These are phyloP conservation scores for Lamellibrachia luymesi DNA, from an alignment of 1,140 invertebrate species.

Conservation along the genomic window DNA sequence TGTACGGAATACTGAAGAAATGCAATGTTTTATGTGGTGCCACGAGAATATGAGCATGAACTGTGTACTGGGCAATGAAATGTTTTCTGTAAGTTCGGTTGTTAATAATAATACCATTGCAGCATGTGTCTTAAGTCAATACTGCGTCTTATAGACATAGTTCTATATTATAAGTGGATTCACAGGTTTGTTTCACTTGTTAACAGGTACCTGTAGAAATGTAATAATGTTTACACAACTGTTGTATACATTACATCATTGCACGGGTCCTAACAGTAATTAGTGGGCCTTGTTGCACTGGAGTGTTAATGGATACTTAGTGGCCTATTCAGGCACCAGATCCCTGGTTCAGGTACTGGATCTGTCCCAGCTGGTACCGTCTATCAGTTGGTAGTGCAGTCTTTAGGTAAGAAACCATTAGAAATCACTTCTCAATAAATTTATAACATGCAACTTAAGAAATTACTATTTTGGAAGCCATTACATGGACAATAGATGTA, in stretches of 20 bases:
- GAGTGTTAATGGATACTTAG: background rate
- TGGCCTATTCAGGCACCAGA: background rate
- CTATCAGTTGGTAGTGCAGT: background rate
- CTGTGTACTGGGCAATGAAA: too few species aligned
- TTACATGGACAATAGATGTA: too few species aligned
- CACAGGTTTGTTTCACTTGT: background rate
- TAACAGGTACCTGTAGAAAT: background rate
- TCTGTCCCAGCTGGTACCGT: background rate
- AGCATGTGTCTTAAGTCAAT: too few species aligned
- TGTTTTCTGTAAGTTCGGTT: too few species aligned
- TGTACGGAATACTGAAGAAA: too few species aligned
- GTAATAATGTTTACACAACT: background rate
- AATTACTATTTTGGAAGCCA: too few species aligned
- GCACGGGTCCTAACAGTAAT: background rate
- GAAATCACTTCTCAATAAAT: background rate
- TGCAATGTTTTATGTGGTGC: too few species aligned
- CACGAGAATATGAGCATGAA: too few species aligned
- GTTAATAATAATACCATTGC: too few species aligned
- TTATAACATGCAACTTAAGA: background rate
- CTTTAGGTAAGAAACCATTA: background rate
- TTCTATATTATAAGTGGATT: background rate
- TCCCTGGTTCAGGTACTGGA: background rate
- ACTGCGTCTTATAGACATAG: too few species aligned
- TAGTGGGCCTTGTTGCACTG: background rate
- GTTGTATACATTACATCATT: background rate